Conservation (phyloP, 2,113 vertebrate species). For the Siniperca chuatsi region DNA sequence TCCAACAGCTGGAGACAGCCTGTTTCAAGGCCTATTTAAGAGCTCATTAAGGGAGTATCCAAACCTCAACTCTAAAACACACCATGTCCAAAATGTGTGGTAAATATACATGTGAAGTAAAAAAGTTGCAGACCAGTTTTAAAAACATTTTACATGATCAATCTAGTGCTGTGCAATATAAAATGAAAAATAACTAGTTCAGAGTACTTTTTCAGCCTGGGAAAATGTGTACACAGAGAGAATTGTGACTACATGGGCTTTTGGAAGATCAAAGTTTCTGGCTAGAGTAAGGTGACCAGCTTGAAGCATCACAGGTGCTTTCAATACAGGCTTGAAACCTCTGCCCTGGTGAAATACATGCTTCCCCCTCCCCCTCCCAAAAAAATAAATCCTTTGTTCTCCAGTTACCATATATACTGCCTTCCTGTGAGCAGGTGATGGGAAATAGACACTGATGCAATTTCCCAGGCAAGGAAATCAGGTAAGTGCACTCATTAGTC, state of each 20-base stretch:
- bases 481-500: conserved; percentile 69
- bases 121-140: not conserved
- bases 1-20: not conserved
- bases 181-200: not conserved
- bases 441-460: conserved; percentile 45
- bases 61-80: not conserved
- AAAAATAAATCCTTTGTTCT: conserved; percentile 55
- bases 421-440: conserved; percentile 34
- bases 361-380: not conserved
- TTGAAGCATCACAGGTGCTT: conserved; percentile 43
- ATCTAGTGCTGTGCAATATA: not conserved
- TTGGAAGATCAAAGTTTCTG: conserved; percentile 56
- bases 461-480: conserved; percentile 56
- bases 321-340: conserved; percentile 34
- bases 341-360: conserved; percentile 27
- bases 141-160: not conserved
- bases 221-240: conserved; percentile 3
- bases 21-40: not conserved
- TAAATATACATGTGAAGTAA: not conserved
- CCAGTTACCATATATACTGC: conserved; percentile 22
- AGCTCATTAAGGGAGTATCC: not conserved
- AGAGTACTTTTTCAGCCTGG: not conserved
- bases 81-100: not conserved
- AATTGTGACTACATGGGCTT: conserved; percentile 38
- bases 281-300: conserved; percentile 18